Percentiles rank a stretch among this genome's conserved stretches.
These are phyloP conservation scores for Lasioglossum morio DNA, from an alignment of 2,888 invertebrate species.

Conservation along the genomic window DNA sequence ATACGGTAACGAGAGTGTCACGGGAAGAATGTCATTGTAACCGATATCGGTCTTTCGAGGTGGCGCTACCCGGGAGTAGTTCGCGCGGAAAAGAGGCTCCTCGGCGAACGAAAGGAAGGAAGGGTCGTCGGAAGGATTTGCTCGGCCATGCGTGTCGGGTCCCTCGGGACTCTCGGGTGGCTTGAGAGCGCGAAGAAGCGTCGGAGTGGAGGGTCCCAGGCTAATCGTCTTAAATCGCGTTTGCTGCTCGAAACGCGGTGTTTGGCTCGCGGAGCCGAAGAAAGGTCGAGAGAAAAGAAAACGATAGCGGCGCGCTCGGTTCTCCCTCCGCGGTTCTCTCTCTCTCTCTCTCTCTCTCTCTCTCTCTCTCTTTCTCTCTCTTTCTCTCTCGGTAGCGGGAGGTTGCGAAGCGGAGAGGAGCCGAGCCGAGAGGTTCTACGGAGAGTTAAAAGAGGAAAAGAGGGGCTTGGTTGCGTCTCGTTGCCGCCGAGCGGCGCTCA, in stretches of 20 bases:
- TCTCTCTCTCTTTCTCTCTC: neutral
- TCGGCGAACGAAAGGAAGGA: neutral
- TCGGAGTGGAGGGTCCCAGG: neutral
- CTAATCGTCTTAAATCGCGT: neutral
- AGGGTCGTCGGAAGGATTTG: constrained; percentile 24
- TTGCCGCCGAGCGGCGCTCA: constrained; percentile 78
- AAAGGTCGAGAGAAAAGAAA: constrained; percentile 19
- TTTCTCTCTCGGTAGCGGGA: constrained; percentile 37
- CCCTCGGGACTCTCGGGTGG: neutral
- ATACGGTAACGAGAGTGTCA: neutral
- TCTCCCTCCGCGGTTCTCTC: constrained; percentile 56
- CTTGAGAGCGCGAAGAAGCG: constrained; percentile 14
- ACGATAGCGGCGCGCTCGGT: constrained; percentile 28
- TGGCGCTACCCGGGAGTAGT: constrained; percentile 42
- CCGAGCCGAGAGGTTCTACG: constrained; percentile 55
- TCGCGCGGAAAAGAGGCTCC: constrained; percentile 31
- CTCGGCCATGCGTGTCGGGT: constrained; percentile 15
- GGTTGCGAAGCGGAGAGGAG: constrained; percentile 58
- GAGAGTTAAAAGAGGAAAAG: constrained; percentile 73
- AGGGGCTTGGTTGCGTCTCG: constrained; percentile 72
- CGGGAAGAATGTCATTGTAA: constrained; percentile 48
- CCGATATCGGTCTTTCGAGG: constrained; percentile 34
- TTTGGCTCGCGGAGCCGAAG: neutral
- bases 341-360: neutral
- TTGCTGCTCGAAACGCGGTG: neutral